Conservation (phyloP, 2,797 vertebrate species). For the Potorous gilbertii region DNA sequence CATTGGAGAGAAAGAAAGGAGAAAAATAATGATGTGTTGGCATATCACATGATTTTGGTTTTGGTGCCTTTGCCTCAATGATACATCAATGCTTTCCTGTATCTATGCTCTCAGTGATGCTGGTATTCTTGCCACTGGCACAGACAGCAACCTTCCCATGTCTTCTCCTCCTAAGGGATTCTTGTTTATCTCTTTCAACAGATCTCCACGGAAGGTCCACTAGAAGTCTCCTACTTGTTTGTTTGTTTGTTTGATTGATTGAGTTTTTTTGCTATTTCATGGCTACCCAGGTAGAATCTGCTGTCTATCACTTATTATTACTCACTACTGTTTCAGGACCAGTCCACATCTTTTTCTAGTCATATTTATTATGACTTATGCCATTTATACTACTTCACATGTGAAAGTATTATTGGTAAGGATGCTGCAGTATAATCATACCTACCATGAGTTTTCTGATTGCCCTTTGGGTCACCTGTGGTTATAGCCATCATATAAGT, state of each 20-base stretch:
- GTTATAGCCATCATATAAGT: not conserved
- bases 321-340: not conserved
- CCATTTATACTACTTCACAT: not conserved
- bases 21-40: constrained; percentile 54
- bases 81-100: not conserved
- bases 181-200: not conserved
- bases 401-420: not conserved
- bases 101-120: not conserved
- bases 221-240: not conserved
- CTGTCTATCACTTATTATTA: not conserved
- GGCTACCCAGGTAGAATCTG: not conserved
- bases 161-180: not conserved
- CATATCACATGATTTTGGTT: constrained; percentile 42
- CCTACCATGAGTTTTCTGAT: not conserved
- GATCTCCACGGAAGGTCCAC: not conserved
- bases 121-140: not conserved
- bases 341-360: not conserved
- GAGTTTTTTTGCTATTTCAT: not conserved
- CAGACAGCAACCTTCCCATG: not conserved
- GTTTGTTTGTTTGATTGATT: too few species aligned
- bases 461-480: not conserved
- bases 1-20: constrained; percentile 38
- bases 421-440: not conserved
- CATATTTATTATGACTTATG: not conserved
- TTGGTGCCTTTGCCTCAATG: constrained; percentile 2